phyloP scores from a whole-genome alignment of 2,797 vertebrate genomes.

The Sebastes glaucus region DNA sequence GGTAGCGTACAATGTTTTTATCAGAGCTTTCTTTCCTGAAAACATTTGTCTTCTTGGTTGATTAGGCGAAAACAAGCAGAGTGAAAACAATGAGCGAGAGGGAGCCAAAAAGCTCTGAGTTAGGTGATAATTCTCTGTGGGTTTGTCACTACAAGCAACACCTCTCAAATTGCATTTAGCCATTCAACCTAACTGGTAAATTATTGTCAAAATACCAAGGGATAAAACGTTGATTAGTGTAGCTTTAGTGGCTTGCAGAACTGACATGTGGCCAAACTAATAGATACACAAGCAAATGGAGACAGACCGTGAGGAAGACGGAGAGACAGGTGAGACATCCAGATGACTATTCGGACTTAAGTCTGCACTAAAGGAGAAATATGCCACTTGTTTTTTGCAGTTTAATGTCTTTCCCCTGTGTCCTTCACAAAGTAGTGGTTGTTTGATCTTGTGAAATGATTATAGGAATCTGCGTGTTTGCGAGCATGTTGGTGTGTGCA shows the following conservation, averaged over 20 bases:
- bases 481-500: slow-evolving; percentile 1
- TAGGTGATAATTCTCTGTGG: neutral
- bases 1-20: neutral
- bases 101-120: neutral
- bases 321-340: neutral
- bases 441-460: slow-evolving; percentile 51
- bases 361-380: neutral
- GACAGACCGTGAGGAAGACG: neutral
- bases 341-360: neutral
- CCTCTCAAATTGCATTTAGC: neutral
- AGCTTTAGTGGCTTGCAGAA: neutral
- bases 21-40: neutral
- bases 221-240: neutral
- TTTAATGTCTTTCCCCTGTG: neutral
- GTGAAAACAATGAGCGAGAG: neutral
- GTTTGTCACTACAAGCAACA: neutral
- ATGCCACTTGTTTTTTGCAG: neutral
- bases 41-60: neutral
- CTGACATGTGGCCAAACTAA: neutral
- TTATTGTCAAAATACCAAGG: neutral
- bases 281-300: neutral
- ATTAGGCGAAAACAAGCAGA: neutral
- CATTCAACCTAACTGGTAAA: neutral
- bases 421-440: slow-evolving; percentile 44
- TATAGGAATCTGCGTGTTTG: slow-evolving; percentile 43